phyloP scores from a whole-genome alignment of 2,888 invertebrate genomes.

The Lamproptera curius region DNA sequence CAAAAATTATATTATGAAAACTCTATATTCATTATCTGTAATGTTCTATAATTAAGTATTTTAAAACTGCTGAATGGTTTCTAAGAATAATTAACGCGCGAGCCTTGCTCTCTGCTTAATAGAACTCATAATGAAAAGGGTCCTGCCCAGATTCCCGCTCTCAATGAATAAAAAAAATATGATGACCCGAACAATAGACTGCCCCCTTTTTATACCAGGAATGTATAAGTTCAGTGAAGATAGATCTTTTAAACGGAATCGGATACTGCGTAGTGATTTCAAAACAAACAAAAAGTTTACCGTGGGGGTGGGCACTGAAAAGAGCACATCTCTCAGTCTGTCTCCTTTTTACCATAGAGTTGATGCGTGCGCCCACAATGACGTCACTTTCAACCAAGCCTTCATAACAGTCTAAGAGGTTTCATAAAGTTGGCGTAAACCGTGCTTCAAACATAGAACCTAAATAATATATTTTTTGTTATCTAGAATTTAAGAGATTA shows the following conservation, averaged over 20 bases:
- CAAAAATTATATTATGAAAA: background rate
- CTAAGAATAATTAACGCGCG: too few species aligned
- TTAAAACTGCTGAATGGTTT: too few species aligned
- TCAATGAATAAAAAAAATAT: constrained; percentile 25
- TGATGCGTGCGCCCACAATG: constrained; percentile 33
- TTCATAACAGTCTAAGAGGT: constrained; percentile 36
- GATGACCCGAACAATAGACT: constrained; percentile 71
- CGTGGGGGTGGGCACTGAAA: background rate
- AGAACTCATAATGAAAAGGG: too few species aligned
- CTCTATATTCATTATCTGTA: background rate
- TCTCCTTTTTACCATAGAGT: constrained; percentile 5
- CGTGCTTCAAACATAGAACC: too few species aligned
- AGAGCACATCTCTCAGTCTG: background rate
- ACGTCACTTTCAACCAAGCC: constrained; percentile 59
- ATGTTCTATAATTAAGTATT: too few species aligned
- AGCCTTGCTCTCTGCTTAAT: too few species aligned
- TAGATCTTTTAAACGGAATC: constrained; percentile 45
- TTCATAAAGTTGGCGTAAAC: too few species aligned
- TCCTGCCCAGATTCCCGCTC: too few species aligned
- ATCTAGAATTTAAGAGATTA: too few species aligned
- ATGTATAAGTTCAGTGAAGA: constrained; percentile 58
- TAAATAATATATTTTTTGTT: too few species aligned
- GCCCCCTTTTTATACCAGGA: constrained; percentile 78
- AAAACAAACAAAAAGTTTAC: constrained; percentile 5
- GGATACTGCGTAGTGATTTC: constrained; percentile 27